These are phyloP conservation scores for Syngnathus acus DNA, from an alignment of 2,797 vertebrate genomes.

Conservation along the genomic window DNA sequence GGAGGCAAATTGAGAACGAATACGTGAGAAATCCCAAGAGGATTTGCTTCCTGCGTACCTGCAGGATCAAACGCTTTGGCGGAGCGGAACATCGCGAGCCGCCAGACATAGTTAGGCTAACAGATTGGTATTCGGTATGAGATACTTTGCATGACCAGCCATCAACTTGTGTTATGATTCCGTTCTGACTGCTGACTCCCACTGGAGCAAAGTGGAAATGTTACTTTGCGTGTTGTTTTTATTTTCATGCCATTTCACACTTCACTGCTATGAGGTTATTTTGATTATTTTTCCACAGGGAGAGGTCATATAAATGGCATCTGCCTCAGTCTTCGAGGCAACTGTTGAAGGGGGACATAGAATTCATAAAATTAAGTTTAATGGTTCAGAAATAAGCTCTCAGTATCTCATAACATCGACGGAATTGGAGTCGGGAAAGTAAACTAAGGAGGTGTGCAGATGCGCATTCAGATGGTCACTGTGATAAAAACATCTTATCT, in stretches of 20 bases:
- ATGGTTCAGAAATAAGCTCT: slow-evolving; percentile 7
- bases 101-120: slow-evolving; percentile 54
- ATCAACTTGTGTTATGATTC: slow-evolving; percentile 9
- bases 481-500: slow-evolving; percentile 18
- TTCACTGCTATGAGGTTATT: slow-evolving; percentile 9
- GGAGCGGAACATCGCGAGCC: slow-evolving; percentile 44
- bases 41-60: slow-evolving; percentile 50
- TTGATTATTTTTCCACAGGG: slow-evolving; percentile 5
- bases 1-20: slow-evolving; percentile 33
- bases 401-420: neutral
- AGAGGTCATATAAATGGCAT: slow-evolving; percentile 13
- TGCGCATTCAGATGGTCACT: slow-evolving; percentile 16
- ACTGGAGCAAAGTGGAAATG: slow-evolving; percentile 9
- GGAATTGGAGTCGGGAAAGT: neutral
- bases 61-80: slow-evolving; percentile 53
- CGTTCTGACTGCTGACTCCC: slow-evolving; percentile 13
- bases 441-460: slow-evolving; percentile 6
- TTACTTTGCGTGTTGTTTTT: slow-evolving; percentile 13
- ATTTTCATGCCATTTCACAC: slow-evolving; percentile 12
- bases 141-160: slow-evolving; percentile 3
- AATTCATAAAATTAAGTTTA: slow-evolving; percentile 2
- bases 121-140: slow-evolving; percentile 42
- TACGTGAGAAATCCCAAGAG: slow-evolving; percentile 42
- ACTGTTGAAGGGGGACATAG: neutral
- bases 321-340: neutral